Base-by-base conservation (phyloP, 2,797 vertebrate genomes). In the Notoglanidium macrostoma region DNA sequence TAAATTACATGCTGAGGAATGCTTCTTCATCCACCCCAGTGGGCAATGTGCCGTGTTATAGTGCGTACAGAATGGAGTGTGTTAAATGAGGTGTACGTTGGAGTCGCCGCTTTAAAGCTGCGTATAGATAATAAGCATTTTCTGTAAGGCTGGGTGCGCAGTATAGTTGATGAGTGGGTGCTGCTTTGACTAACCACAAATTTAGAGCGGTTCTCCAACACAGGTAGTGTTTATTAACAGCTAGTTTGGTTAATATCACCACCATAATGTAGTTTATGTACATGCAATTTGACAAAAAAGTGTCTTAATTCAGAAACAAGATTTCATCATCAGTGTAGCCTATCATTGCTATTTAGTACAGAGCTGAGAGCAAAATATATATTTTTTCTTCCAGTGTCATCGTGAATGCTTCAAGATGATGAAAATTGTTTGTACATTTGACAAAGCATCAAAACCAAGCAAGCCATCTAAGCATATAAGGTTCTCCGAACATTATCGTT, bases 1-100 rank as follows among this genome's bases (percentile, higher is more conserved):
- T 93, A 93, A 94, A 95, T 95, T 92, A 92, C 92, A 88, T 55
- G 87, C 88, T 86, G 44, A 67, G 61, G 68, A 14, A 29, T 77
- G 83, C 87, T 88, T 85, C 92, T 92, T 88, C 91, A 79, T 92
- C 82, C 46, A 79, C 67, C 1, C 59, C 59, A 68, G 67, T 61
- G 15, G 46, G 77, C 83, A 72, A 68, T 83, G 76, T 46, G 73
- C 85, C 26, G 40, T 54, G 46, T 83, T 73, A 74, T 55, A 32
- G 17, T 63, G 57, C 55, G 44, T 55, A 44, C 72, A 81, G 26
- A 82, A 82, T 65, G n/a, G 17, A 68, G 63, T 21, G 46, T 32
- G 63, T 32, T 51, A n/a, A 67, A 67, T 83, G n/a, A 83, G 80
- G n/a, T 67, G 46, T 49, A 51, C 51, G 61, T 65, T 32, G 61